Evolutionary conservation across 2,888 invertebrate species (phyloP).

Genomic region (Tipula confusa): DNA sequence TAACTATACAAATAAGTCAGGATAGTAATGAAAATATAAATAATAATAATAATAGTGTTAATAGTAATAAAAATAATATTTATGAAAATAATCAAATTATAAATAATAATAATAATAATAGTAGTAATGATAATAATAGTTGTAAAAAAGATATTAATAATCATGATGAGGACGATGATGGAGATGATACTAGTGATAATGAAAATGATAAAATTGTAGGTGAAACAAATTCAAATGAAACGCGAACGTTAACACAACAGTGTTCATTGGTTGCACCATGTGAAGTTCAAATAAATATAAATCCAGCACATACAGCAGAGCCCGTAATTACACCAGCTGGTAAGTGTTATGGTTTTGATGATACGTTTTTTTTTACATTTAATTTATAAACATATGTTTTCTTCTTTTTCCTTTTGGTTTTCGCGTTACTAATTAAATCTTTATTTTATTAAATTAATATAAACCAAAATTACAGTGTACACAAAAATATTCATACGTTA

Average conservation of each 20-base stretch:
- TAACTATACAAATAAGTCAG: neutral
- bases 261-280: constrained; percentile 54
- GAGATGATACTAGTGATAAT: constrained; percentile 31
- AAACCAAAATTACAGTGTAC: neutral
- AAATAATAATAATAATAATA: constrained; percentile 14
- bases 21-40: neutral
- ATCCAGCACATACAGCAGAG: constrained; percentile 70
- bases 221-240: constrained; percentile 50
- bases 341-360: constrained; percentile 8
- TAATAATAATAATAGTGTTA: constrained; percentile 26
- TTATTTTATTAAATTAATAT: neutral
- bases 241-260: constrained; percentile 47
- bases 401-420: constrained; percentile 13
- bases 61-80: constrained; percentile 13
- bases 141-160: constrained; percentile 4
- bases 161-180: constrained; percentile 39
- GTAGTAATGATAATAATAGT: neutral
- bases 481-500: neutral
- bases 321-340: constrained; percentile 68
- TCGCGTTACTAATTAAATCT: neutral
- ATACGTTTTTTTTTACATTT: neutral
- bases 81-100: constrained; percentile 1
- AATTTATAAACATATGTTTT: constrained; percentile 51
- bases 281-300: constrained; percentile 68
- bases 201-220: constrained; percentile 36